Conservation (phyloP, 2,113 vertebrate genomes). For the Vombatus ursinus region DNA sequence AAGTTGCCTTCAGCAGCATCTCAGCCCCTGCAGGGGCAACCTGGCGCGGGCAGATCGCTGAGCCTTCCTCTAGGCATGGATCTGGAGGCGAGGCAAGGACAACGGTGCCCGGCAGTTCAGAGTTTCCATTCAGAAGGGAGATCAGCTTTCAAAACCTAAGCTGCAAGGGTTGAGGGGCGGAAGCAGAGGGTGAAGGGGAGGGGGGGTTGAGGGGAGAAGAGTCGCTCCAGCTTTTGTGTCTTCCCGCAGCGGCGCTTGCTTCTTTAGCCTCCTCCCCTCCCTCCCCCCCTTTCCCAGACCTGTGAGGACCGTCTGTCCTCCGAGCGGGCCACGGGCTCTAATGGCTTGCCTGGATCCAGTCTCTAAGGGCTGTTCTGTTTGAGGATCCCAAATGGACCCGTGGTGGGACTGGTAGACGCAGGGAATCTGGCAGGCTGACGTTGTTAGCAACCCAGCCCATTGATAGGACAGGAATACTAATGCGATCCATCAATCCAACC, state of each 20-base stretch:
- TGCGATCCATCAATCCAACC: slow-evolving; percentile 80
- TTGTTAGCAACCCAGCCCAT: slow-evolving; percentile 84
- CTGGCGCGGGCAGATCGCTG: slow-evolving; percentile 75
- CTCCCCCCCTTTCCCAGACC: slow-evolving; percentile 45
- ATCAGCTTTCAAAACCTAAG: slow-evolving; percentile 73
- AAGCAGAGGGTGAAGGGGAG: neutral
- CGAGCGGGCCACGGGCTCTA: slow-evolving; percentile 57
- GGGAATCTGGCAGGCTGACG: slow-evolving; percentile 88
- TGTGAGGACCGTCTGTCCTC: slow-evolving; percentile 51
- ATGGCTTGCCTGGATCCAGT: slow-evolving; percentile 60
- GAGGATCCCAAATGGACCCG: slow-evolving; percentile 83
- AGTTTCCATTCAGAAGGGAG: slow-evolving; percentile 87
- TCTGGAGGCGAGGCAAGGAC: slow-evolving; percentile 80
- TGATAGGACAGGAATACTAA: slow-evolving; percentile 89
- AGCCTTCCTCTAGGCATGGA: slow-evolving; percentile 76
- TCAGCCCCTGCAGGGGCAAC: slow-evolving; percentile 80
- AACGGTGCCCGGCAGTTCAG: slow-evolving; percentile 83
- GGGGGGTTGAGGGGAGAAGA: neutral
- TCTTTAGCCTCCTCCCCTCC: slow-evolving; percentile 46
- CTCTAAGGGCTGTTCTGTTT: slow-evolving; percentile 69
- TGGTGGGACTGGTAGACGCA: slow-evolving; percentile 85
- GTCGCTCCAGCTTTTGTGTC: slow-evolving; percentile 54
- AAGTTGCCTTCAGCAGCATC: slow-evolving; percentile 86
- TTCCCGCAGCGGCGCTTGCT: slow-evolving; percentile 48
- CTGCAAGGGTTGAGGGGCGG: slow-evolving; percentile 31